A percentile compares a stretch with the other conserved stretches of the same genome.
Conservation (phyloP, 2,113 vertebrate genomes). For the Ginglymostoma cirratum region DNA sequence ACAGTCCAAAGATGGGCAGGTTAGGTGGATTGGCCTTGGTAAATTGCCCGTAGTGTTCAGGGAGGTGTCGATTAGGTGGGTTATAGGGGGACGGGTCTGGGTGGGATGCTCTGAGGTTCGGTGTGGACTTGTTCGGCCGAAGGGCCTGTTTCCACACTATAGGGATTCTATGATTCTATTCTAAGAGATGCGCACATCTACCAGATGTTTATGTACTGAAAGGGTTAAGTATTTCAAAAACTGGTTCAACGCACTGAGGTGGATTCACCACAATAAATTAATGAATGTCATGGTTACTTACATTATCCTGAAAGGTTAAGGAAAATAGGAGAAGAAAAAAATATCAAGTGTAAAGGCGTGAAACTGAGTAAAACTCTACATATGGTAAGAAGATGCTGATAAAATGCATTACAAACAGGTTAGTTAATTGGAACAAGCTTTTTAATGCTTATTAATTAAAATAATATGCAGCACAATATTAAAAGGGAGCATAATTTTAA, state of each 20-base stretch:
- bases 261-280: not conserved
- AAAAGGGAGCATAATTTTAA: not conserved
- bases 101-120: too few relatives aligned
- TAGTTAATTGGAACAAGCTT: conserved; percentile 1
- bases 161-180: too few relatives aligned
- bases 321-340: not conserved
- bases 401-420: not conserved
- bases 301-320: not conserved
- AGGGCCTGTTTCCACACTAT: too few relatives aligned
- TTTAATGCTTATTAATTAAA: not conserved
- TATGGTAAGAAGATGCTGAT: not conserved
- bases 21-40: too few relatives aligned
- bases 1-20: too few relatives aligned
- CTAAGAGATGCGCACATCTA: too few relatives aligned
- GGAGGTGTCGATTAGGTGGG: too few relatives aligned
- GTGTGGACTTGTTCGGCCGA: too few relatives aligned
- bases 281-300: not conserved
- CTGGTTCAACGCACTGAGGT: not conserved
- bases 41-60: too few relatives aligned
- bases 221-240: not conserved
- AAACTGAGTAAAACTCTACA: not conserved
- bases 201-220: too few relatives aligned
- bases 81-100: too few relatives aligned
- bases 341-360: not conserved
- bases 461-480: not conserved